A percentile compares a stretch with the other conserved stretches of the same genome.
These are phyloP conservation scores for Gasterosteus nipponicus DNA, from an alignment of 2,113 vertebrate species.

Conservation along the genomic window DNA sequence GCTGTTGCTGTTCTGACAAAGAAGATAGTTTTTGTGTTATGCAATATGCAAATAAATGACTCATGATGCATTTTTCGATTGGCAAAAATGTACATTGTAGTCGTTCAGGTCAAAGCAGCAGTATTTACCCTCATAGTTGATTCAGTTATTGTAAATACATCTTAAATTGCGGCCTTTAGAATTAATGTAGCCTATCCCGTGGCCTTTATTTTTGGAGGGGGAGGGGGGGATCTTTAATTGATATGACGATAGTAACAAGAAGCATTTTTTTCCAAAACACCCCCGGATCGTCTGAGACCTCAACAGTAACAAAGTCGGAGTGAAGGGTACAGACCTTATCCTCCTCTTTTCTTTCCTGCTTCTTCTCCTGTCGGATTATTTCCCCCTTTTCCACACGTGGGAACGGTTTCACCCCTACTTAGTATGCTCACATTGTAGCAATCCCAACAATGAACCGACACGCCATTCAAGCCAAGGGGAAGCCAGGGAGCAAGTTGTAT, in stretches of 20 bases:
- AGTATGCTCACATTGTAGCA: constrained; percentile 77
- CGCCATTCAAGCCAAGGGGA: constrained; percentile 74
- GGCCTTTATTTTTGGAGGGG: constrained; percentile 16
- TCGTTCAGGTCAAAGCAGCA: background rate
- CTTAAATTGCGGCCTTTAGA: constrained; percentile 9
- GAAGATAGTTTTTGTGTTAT: background rate
- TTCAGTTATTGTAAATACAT: background rate
- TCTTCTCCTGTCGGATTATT: constrained; percentile 67
- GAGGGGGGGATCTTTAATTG: constrained; percentile 1
- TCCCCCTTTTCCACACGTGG: constrained; percentile 74
- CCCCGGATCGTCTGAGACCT: constrained; percentile 15
- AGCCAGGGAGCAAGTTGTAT: constrained; percentile 54
- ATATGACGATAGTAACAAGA: constrained; percentile 15
- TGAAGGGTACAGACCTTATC: constrained; percentile 59
- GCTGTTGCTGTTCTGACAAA: background rate
- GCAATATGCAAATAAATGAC: background rate
- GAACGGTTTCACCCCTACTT: constrained; percentile 79
- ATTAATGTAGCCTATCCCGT: background rate
- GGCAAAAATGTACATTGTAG: background rate
- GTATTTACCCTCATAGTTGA: background rate
- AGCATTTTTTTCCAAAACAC: background rate
- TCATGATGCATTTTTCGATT: constrained; percentile 20
- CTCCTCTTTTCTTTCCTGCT: constrained; percentile 57
- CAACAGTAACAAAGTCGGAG: constrained; percentile 43
- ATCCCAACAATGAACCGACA: constrained; percentile 77